phyloP scores from a whole-genome alignment of 2,797 vertebrate species.

The Cheirogaleus major region DNA sequence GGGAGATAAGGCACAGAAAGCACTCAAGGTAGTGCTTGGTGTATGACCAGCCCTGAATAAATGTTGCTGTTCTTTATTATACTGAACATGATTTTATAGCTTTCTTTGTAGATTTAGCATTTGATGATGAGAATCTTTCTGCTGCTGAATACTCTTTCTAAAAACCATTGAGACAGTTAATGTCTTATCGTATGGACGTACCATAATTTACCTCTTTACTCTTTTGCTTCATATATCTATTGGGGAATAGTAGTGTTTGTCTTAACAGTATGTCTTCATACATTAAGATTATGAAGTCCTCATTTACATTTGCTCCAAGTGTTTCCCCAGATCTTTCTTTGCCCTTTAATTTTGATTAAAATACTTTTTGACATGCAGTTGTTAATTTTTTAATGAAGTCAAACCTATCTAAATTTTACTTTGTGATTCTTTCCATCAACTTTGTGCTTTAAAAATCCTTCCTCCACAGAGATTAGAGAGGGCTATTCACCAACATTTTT shows the following conservation, averaged over 20 bases:
- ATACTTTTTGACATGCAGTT: not conserved
- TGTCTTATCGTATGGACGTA: not conserved
- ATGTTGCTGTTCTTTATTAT: not conserved
- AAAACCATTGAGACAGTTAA: not conserved
- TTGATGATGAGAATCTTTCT: not conserved
- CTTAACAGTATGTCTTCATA: not conserved
- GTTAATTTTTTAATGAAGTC: conserved; percentile 18
- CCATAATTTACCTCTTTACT: not conserved
- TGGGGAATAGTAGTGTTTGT: not conserved
- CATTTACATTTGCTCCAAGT: not conserved
- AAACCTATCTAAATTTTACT: not conserved
- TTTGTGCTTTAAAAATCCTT: conserved; percentile 35
- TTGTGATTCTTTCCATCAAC: not conserved
- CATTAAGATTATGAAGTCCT: not conserved
- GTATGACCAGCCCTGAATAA: not conserved
- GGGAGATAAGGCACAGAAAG: not conserved
- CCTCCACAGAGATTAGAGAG: not conserved
- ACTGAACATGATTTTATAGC: not conserved
- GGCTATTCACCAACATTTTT: not conserved
- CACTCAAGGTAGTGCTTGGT: not conserved
- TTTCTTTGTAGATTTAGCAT: not conserved
- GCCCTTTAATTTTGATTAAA: conserved; percentile 41
- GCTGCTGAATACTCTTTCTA: not conserved
- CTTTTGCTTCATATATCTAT: not conserved
- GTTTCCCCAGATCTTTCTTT: not conserved